Percentiles rank a stretch among this genome's conserved stretches.
These are phyloP conservation scores for Garra rufa DNA, from an alignment of 2,113 vertebrate genomes.

Conservation along the genomic window DNA sequence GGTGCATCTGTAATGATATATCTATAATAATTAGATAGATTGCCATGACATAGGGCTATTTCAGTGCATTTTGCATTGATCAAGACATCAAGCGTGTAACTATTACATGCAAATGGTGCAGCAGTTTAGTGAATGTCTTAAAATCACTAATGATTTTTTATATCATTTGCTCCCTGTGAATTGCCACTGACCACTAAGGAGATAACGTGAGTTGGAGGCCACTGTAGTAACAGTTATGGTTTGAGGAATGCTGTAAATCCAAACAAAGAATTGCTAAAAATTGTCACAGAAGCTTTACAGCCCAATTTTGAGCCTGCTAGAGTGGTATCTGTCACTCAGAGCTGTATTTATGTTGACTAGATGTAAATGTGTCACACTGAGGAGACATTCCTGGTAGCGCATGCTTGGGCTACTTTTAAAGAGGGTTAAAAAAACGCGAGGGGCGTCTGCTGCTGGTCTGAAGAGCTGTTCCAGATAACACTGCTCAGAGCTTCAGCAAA, in stretches of 20 bases:
- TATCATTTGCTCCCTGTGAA: not conserved
- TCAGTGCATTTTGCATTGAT: not conserved
- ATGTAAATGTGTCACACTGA: constrained; percentile 50
- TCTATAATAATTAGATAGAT: not conserved
- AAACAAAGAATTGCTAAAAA: constrained; percentile 44
- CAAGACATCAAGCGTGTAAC: not conserved
- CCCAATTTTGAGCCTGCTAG: constrained; percentile 39
- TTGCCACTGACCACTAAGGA: constrained; percentile 12
- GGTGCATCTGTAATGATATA: not conserved
- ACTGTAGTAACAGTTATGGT: constrained; percentile 33
- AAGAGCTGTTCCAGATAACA: constrained; percentile 36
- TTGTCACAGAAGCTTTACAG: constrained; percentile 28
- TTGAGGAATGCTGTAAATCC: constrained; percentile 21
- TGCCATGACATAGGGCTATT: not conserved
- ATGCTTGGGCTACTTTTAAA: constrained; percentile 56
- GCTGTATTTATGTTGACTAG: constrained; percentile 55
- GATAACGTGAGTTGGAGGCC: not conserved
- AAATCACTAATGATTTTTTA: not conserved
- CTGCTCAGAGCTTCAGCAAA: constrained; percentile 37
- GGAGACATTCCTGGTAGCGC: constrained; percentile 42
- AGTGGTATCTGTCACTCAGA: constrained; percentile 44
- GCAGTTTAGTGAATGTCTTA: not conserved
- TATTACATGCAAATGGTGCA: not conserved
- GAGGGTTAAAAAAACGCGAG: constrained; percentile 38
- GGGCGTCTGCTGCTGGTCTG: constrained; percentile 28